phyloP scores from a whole-genome alignment of 2,113 vertebrate species.

The Trematomus loennbergii region DNA sequence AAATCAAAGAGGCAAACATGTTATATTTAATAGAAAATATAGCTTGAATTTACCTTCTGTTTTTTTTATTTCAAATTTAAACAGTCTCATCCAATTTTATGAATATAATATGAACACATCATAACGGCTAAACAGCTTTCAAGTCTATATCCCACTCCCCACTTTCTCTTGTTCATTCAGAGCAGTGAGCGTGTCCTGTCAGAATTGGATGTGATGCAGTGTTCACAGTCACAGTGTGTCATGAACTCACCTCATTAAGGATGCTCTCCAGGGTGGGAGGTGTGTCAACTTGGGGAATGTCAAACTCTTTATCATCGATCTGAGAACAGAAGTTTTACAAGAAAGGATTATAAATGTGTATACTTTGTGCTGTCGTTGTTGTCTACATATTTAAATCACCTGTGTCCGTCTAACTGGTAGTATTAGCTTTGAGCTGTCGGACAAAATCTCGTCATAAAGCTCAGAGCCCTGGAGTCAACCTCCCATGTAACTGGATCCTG shows the following conservation, averaged over 20 bases:
- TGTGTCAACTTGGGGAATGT: conserved; percentile 98
- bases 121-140: no score
- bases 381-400: neutral
- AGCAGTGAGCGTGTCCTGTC: no score
- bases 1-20: no score
- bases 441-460: neutral
- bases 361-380: neutral
- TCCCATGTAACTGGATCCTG: neutral
- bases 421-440: neutral
- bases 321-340: conserved; percentile 69
- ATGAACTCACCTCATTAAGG: conserved; percentile 90
- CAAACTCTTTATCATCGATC: conserved; percentile 99
- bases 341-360: conserved; percentile 17
- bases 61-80: no score
- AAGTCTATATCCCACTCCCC: no score
- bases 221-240: neutral
- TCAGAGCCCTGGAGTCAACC: neutral
- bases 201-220: neutral
- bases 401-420: neutral
- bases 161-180: no score
- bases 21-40: no score
- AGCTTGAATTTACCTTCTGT: no score
- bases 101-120: no score
- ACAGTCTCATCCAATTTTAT: no score
- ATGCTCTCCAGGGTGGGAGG: conserved; percentile 98